phyloP scores from a whole-genome alignment of 2,888 invertebrate species.

The Orthosia incerta region DNA sequence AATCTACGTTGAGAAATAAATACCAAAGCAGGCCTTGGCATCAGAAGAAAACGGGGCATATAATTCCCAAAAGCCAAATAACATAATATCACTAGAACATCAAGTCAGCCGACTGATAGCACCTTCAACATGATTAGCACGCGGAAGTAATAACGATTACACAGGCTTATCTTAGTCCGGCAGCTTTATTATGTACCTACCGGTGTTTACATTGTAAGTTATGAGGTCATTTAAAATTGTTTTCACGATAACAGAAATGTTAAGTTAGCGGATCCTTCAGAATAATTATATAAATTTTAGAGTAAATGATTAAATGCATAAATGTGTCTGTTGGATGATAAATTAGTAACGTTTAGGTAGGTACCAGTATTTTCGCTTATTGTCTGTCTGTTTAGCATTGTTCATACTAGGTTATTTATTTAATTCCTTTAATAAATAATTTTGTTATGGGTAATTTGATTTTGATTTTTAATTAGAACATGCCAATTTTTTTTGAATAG shows the following conservation, averaged over 20 bases:
- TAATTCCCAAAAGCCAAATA: too few species aligned
- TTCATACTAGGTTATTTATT: background rate
- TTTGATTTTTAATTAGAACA: too few species aligned
- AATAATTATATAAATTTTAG: background rate
- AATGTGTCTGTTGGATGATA: too few species aligned
- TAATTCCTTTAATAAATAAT: too few species aligned
- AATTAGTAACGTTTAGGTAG: background rate
- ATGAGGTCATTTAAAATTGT: conserved; percentile 40
- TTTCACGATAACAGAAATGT: conserved; percentile 19
- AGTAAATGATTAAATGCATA: background rate
- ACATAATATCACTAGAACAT: too few species aligned
- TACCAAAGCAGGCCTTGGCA: too few species aligned
- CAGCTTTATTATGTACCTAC: conserved; percentile 66
- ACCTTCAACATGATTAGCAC: too few species aligned
- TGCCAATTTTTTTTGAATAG: too few species aligned
- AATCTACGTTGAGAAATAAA: too few species aligned
- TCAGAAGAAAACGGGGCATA: too few species aligned
- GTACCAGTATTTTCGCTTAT: background rate
- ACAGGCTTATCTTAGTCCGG: conserved; percentile 70
- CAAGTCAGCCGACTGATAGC: too few species aligned
- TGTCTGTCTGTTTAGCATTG: background rate
- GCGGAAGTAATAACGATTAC: conserved; percentile 59
- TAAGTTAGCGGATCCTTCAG: conserved; percentile 25
- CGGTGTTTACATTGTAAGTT: conserved; percentile 44
- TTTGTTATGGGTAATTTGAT: too few species aligned